Evolutionary conservation across 2,113 vertebrate species (phyloP).

Genomic region (Cepphus grylle): DNA sequence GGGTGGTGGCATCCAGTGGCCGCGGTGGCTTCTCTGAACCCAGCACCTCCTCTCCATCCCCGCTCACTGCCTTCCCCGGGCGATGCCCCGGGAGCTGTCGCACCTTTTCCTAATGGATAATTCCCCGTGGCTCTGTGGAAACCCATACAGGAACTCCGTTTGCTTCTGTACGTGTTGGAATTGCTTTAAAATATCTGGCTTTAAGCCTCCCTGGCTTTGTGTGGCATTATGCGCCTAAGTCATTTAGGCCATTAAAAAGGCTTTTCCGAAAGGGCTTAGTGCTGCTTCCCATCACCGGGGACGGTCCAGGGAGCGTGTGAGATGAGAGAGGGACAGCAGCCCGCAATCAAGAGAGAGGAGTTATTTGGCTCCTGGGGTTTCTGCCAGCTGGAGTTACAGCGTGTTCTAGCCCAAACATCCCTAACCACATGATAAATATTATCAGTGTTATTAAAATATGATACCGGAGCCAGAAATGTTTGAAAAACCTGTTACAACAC

Average conservation of each 20-base stretch:
- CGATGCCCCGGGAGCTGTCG: rapidly evolving
- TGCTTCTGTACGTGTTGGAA: rapidly evolving
- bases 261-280: not conserved
- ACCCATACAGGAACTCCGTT: not conserved
- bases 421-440: conserved; percentile 30
- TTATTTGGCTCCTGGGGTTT: not conserved
- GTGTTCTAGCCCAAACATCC: not conserved
- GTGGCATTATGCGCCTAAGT: not conserved
- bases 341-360: not conserved
- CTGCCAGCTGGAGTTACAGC: not conserved
- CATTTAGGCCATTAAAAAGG: not conserved
- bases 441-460: conserved; percentile 54
- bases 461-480: not conserved
- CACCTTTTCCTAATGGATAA: not conserved
- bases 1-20: not conserved
- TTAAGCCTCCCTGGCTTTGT: not conserved
- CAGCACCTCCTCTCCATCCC: not conserved
- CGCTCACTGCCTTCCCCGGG: not conserved
- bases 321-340: rapidly evolving
- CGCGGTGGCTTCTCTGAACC: not conserved
- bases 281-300: not conserved
- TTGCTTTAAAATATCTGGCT: not conserved
- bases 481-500: not conserved
- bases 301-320: rapidly evolving
- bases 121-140: not conserved